These are phyloP conservation scores for Xanthorhoe spadicearia DNA, from an alignment of 2,888 invertebrate species.

Conservation along the genomic window DNA sequence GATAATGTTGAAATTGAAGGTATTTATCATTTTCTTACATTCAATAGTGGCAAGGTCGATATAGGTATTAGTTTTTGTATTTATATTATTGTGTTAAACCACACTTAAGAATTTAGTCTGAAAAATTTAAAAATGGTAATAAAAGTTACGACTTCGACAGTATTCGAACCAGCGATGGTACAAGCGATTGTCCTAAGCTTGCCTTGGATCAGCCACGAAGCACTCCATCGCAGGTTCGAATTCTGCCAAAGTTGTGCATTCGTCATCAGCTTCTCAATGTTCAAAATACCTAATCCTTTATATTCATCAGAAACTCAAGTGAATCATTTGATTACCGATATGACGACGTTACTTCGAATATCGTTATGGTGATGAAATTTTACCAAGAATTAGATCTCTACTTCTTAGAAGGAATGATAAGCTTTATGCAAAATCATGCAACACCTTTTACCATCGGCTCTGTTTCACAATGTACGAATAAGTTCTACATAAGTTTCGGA, in stretches of 20 bases:
- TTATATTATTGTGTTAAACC: too few relatives aligned
- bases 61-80: too few relatives aligned
- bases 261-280: neutral
- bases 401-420: neutral
- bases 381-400: neutral
- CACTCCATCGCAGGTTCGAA: too few relatives aligned
- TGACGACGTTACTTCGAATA: neutral
- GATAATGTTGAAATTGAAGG: conserved; percentile 81
- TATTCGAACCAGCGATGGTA: too few relatives aligned
- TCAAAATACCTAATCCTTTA: too few relatives aligned
- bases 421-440: neutral
- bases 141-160: too few relatives aligned
- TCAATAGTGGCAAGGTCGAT: neutral
- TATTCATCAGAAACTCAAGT: neutral
- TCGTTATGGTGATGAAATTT: neutral
- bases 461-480: too few relatives aligned
- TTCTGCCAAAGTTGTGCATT: neutral
- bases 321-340: neutral
- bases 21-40: conserved; percentile 40
- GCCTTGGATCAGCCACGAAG: too few relatives aligned
- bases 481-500: too few relatives aligned
- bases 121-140: too few relatives aligned
- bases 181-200: too few relatives aligned
- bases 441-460: neutral
- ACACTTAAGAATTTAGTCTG: too few relatives aligned